Evolutionary conservation across 2,888 invertebrate genomes (phyloP).

Genomic region (Venusia cambrica): DNA sequence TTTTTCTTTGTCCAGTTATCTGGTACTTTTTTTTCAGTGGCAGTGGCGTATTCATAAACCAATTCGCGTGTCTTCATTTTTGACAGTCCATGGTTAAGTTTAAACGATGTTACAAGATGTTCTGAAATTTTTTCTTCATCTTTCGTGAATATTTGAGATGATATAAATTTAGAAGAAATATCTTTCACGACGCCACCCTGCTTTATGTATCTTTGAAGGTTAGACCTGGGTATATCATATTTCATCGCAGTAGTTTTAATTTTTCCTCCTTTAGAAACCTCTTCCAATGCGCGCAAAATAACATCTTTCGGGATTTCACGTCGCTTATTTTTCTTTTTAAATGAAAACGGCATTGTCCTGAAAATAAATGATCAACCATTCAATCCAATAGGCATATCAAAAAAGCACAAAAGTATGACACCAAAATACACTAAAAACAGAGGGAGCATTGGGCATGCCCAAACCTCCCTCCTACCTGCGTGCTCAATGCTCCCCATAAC

Average conservation of each 20-base stretch:
- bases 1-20: slow-evolving; percentile 28
- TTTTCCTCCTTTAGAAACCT: slow-evolving; percentile 25
- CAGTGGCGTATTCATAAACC: slow-evolving; percentile 17
- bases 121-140: not conserved
- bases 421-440: slow-evolving; percentile 13
- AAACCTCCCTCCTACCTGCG: slow-evolving; percentile 26
- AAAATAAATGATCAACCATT: slow-evolving; percentile 9
- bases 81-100: too few species aligned
- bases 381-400: slow-evolving; percentile 12
- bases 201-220: slow-evolving; percentile 18
- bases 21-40: slow-evolving; percentile 21
- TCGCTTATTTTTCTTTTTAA: slow-evolving; percentile 17
- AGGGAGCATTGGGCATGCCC: slow-evolving; percentile 26
- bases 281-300: slow-evolving; percentile 24
- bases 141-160: too few species aligned
- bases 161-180: slow-evolving; percentile 5
- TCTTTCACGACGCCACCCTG: too few species aligned
- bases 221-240: slow-evolving; percentile 21
- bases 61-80: slow-evolving; percentile 2
- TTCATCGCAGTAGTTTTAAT: slow-evolving; percentile 23
- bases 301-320: slow-evolving; percentile 24
- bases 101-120: not conserved
- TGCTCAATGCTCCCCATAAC: too few species aligned
- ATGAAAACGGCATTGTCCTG: slow-evolving; percentile 20
- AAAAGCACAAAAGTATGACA: slow-evolving; percentile 8